Base-by-base conservation (phyloP, 2,888 invertebrate species). In the Gortyna flavago region DNA sequence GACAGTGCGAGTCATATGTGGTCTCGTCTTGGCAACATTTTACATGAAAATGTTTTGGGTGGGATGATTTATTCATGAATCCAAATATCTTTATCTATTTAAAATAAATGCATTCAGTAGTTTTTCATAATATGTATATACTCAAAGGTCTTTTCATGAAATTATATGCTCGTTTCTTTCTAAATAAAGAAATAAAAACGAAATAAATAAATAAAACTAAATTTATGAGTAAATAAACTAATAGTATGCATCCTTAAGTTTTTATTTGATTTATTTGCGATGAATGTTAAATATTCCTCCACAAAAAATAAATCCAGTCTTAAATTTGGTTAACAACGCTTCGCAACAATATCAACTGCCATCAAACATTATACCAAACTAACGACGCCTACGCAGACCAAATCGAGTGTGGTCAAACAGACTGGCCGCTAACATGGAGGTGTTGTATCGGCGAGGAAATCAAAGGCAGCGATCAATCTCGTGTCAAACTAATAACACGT, bases 401-500 rank as follows among this genome's bases (percentile, higher is more conserved):
- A 83, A 88, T 87, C 32, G 67, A 86, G 85, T 71, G 62, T 89
- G 88, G 88, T 86, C 83, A 84, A 83, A 72, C 69, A 79, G 69
- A 66, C 76, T 75, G 70, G 41, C 75, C 79, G 80, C 89, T 77
- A 89, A 86, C 81, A 87, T 83, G 83, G 89, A 85, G 77, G 84
- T 81, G 79, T 73, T 79, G 83, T 87, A 84, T 87, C 89, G 87
- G 79, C 76, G 72, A 85, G 75, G 78, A 81, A 87, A 88, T 87
- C 85, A 88, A 83, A 86, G 86, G 87, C 84, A 71, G 66, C 88
- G 62, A 92, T 92, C 89, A 91, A 92, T 92, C 90, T 90, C 84
- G 68, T 89, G 90, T 88, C 91, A 89, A 85, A 81, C 69, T 89
- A 87, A 91, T 92, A 91, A 90, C 83, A 86, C 89, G 87, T 82